Conservation (phyloP, 2,797 vertebrate species). For the Poecile montanus region DNA sequence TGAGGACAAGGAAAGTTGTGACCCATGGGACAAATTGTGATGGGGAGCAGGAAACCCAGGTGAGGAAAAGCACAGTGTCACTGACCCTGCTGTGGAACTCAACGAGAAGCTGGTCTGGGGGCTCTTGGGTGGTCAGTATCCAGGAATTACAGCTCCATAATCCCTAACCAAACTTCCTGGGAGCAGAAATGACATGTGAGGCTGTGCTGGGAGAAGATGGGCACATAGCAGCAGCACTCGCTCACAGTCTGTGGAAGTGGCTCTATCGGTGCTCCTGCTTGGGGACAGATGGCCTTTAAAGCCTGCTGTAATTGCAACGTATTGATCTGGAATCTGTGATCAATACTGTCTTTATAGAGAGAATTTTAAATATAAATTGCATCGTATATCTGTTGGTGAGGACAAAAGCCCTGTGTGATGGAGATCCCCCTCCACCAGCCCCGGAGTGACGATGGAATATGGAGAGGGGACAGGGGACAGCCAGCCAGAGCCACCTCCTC, state of each 20-base stretch:
- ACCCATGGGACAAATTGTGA: neutral
- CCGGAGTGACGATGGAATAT: rapidly evolving
- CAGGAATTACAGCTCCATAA: neutral
- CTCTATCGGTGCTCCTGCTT: neutral
- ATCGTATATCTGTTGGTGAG: conserved; percentile 51
- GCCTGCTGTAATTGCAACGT: conserved; percentile 58
- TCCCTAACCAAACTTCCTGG: neutral
- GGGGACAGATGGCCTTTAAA: conserved; percentile 63
- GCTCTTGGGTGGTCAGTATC: neutral
- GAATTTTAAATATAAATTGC: conserved; percentile 72
- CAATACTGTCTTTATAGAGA: conserved; percentile 66
- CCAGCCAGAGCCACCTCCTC: neutral
- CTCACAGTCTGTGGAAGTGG: neutral
- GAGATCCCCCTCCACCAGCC: neutral
- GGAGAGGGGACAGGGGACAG: neutral
- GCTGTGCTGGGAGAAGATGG: neutral
- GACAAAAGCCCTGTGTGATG: conserved; percentile 17
- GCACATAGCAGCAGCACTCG: neutral
- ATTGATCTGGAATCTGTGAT: conserved; percentile 69
- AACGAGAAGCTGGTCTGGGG: neutral
- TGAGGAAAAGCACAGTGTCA: neutral
- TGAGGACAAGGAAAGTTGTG: neutral
- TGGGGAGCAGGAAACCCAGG: neutral
- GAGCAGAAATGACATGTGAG: neutral
- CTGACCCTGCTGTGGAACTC: neutral